These are phyloP conservation scores for Laothoe populi DNA, from an alignment of 2,888 invertebrate genomes.

Conservation along the genomic window DNA sequence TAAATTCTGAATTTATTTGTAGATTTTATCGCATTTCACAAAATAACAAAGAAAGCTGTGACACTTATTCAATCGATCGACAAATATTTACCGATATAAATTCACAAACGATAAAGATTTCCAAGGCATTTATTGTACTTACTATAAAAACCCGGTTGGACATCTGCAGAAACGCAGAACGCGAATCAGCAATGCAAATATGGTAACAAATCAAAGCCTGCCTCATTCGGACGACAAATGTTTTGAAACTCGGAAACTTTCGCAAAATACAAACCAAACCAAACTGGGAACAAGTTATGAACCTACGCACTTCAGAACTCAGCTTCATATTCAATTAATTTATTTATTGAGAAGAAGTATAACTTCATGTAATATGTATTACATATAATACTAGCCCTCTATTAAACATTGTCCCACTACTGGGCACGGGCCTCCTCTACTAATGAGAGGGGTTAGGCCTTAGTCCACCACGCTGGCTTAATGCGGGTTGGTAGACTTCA, in stretches of 20 bases:
- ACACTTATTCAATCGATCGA: not conserved
- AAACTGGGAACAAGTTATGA: not conserved
- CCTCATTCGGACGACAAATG: slow-evolving; percentile 41
- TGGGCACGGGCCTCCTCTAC: too few relatives aligned
- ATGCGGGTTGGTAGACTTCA: too few relatives aligned
- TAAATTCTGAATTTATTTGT: too few relatives aligned
- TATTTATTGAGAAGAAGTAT: too few relatives aligned
- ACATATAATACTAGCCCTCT: too few relatives aligned
- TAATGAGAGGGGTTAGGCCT: too few relatives aligned
- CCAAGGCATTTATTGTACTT: slow-evolving; percentile 30
- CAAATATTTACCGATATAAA: not conserved
- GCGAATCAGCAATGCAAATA: slow-evolving; percentile 62
- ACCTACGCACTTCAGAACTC: not conserved
- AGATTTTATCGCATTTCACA: too few relatives aligned
- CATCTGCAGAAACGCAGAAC: slow-evolving; percentile 44
- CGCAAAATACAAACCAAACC: slow-evolving; percentile 23
- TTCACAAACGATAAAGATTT: not conserved
- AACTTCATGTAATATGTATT: too few relatives aligned
- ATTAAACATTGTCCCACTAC: too few relatives aligned
- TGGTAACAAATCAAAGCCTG: slow-evolving; percentile 45
- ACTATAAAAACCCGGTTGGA: slow-evolving; percentile 48
- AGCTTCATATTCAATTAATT: not conserved
- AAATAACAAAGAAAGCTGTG: not conserved
- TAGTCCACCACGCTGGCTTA: too few relatives aligned
- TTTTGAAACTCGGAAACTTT: slow-evolving; percentile 36